Base-by-base conservation (phyloP, 2,888 invertebrate species). In the Ectemnius cavifrons region DNA sequence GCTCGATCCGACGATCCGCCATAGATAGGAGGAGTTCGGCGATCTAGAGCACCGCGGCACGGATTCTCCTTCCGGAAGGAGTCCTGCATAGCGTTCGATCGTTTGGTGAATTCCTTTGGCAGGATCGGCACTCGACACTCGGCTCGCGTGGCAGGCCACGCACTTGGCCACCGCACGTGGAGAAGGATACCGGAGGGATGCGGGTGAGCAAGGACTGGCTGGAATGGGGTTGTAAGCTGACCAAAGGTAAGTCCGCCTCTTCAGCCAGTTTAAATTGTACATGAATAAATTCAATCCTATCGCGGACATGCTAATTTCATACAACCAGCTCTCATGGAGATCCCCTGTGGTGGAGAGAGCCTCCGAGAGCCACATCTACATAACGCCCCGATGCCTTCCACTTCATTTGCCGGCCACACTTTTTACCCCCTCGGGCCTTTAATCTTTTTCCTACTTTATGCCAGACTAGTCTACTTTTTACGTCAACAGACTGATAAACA, bases 221-320 rank as follows among this genome's bases (percentile, higher is more conserved):
- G 37, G 37, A 37, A 37, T 37, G 37, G 37, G 37, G 37, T 37
- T 37, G 37, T 37, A 37, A 37, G 68, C 70, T 73, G 75, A 77
- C 81, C 76, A 82, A 82, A 82, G 81, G 79, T 62, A 77, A 78
- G 71, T 56, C 78, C 77, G 77, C 79, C 82, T 77, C 83, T 82
- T 83, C 85, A 81, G 83, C 82, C 80, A 82, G 81, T 83, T 84
- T 81, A 84, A 87, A 85, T 86, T 83, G 84, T 86, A 87, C 85
- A 86, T 86, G 87, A 86, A 87, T 87, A 86, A 85, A 86, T 87
- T 85, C 84, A 87, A 84, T 86, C 81, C 83, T 81, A 86, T 87
- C 84, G 83, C 80, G 81, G 82, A 72, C 84, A 87, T 85, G 87
- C 82, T 87, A 86, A 87, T 87, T 86, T 80, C 82, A 78, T 80